Evolutionary conservation across 2,797 vertebrate genomes (phyloP).

Genomic region (Bufotes viridis): DNA sequence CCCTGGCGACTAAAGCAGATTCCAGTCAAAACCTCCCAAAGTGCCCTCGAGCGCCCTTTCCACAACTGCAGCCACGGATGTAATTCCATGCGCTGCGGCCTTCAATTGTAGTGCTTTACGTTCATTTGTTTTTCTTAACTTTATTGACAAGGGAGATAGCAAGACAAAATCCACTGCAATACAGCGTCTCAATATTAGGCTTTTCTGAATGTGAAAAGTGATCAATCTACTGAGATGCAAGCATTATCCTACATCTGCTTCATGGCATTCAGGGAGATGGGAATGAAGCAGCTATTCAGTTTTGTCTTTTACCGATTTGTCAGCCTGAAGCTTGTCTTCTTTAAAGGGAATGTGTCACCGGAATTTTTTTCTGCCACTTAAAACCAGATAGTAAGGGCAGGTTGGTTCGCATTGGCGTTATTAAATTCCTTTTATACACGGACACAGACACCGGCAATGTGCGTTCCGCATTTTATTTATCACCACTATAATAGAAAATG

Average conservation of each 20-base stretch:
- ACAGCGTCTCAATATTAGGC: neutral
- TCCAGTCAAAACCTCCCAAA: neutral
- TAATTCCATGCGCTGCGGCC: neutral
- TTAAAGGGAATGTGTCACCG: neutral
- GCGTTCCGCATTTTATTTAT: too few species aligned
- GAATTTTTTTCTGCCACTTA: too few species aligned
- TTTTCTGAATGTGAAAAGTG: neutral
- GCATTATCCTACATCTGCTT: neutral
- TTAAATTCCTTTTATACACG: too few species aligned
- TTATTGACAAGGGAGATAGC: neutral
- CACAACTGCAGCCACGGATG: neutral
- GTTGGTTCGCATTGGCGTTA: too few species aligned
- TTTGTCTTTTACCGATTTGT: neutral
- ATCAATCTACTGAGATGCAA: neutral
- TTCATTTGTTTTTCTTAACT: neutral
- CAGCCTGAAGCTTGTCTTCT: conserved; percentile 25
- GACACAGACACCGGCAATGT: too few species aligned
- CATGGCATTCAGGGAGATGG: neutral
- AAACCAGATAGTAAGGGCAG: too few species aligned
- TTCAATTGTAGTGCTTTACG: neutral
- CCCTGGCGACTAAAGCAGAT: conserved; percentile 24
- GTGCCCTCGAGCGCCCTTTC: neutral
- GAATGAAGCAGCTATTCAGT: neutral
- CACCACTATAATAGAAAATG: too few species aligned
- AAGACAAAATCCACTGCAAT: neutral